phyloP scores from a whole-genome alignment of 2,888 invertebrate genomes.

The Hermaeophaga mercurialis region DNA sequence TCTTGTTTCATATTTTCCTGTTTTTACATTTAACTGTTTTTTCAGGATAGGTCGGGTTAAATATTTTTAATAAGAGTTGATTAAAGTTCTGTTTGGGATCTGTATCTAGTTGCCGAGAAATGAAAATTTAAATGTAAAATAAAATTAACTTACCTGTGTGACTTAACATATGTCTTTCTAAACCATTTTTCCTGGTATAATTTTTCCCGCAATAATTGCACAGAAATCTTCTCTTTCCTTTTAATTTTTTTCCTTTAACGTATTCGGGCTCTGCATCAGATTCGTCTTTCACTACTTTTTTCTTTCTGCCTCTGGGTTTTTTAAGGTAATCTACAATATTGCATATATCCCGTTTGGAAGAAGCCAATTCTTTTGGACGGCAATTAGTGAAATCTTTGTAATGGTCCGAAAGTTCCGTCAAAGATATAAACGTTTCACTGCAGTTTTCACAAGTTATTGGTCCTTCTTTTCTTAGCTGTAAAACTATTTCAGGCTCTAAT shows the following conservation, averaged over 20 bases:
- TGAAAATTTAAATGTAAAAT: too few relatives aligned
- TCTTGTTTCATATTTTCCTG: too few relatives aligned
- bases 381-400: conserved; percentile 30
- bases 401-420: conserved; percentile 26
- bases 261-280: conserved; percentile 27
- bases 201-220: conserved; percentile 38
- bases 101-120: too few relatives aligned
- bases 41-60: too few relatives aligned
- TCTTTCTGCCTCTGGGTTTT: conserved; percentile 25
- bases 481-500: conserved; percentile 28
- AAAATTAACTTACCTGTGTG: conserved; percentile 28
- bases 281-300: conserved; percentile 19
- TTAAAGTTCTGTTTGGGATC: too few relatives aligned
- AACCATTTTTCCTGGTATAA: conserved; percentile 37
- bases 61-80: too few relatives aligned
- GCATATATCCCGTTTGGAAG: conserved; percentile 9
- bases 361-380: conserved; percentile 22
- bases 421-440: conserved; percentile 27
- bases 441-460: conserved; percentile 31
- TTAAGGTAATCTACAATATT: conserved; percentile 32
- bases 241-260: conserved; percentile 33
- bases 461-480: conserved; percentile 23
- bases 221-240: conserved; percentile 34
- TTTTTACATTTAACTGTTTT: too few relatives aligned
- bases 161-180: conserved; percentile 37